Evolutionary conservation across 2,113 vertebrate genomes (phyloP).

Genomic region (Panthera uncia): DNA sequence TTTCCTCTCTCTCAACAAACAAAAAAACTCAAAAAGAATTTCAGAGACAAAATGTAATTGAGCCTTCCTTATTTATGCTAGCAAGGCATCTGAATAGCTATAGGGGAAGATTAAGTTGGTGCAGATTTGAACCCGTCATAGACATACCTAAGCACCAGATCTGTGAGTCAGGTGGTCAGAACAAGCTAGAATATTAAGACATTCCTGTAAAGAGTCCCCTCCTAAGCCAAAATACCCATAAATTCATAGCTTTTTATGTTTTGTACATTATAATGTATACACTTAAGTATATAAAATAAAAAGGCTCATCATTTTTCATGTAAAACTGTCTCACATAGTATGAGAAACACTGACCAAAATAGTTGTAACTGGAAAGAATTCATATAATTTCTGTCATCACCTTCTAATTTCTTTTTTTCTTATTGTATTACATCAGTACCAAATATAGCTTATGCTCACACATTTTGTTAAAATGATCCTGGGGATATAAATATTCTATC

Average conservation of each 20-base stretch:
- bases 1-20: no score
- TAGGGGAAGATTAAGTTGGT: neutral
- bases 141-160: neutral
- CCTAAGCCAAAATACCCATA: neutral
- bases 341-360: neutral
- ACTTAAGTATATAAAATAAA: neutral
- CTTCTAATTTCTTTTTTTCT: neutral
- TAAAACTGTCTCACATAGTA: neutral
- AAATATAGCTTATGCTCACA: neutral
- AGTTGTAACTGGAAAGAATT: neutral
- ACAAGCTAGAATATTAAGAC: neutral
- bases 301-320: neutral
- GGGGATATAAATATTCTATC: neutral
- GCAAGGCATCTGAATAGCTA: neutral
- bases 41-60: neutral
- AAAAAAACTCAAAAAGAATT: neutral
- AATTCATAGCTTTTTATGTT: neutral
- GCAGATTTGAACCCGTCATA: neutral
- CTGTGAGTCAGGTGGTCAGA: neutral
- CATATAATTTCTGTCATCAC: neutral
- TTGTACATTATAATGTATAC: neutral
- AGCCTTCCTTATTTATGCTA: neutral
- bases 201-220: neutral
- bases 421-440: neutral
- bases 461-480: neutral